A percentile compares a stretch with the other conserved stretches of the same genome.
Evolutionary conservation across 2,113 vertebrate genomes (phyloP).

Genomic region (Amblyornis subalaris): DNA sequence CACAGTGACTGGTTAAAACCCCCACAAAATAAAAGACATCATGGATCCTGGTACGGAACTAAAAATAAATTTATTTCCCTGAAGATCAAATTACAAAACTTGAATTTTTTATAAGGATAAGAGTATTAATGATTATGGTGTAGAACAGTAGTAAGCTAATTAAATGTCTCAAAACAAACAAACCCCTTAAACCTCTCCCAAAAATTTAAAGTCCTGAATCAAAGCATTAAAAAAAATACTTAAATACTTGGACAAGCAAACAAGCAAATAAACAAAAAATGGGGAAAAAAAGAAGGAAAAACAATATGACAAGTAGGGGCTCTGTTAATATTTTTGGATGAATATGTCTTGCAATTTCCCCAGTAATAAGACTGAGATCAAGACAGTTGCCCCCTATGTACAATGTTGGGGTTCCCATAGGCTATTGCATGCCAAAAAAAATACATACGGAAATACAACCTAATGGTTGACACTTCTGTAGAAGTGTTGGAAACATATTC

Average conservation of each 20-base stretch:
- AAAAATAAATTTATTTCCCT: background rate
- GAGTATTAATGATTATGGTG: background rate
- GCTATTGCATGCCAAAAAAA: background rate
- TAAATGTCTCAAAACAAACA: background rate
- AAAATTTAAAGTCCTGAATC: background rate
- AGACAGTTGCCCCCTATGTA: accelerated
- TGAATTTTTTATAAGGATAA: background rate
- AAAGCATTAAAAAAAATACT: background rate
- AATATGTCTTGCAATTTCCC: background rate
- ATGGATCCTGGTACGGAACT: background rate
- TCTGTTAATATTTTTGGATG: background rate
- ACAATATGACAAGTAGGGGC: accelerated
- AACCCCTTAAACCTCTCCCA: background rate
- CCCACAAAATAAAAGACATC: background rate
- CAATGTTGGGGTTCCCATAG: background rate
- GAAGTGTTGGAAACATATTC: background rate
- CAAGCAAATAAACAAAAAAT: background rate
- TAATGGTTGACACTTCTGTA: background rate
- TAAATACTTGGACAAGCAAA: background rate
- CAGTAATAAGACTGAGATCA: background rate
- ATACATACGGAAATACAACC: background rate
- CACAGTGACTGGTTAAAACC: background rate
- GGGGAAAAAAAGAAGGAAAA: accelerated
- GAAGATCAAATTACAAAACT: background rate
- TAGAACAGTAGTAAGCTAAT: background rate